Base-by-base conservation (phyloP, 1,140 invertebrate genomes). In the Apis laboriosa region DNA sequence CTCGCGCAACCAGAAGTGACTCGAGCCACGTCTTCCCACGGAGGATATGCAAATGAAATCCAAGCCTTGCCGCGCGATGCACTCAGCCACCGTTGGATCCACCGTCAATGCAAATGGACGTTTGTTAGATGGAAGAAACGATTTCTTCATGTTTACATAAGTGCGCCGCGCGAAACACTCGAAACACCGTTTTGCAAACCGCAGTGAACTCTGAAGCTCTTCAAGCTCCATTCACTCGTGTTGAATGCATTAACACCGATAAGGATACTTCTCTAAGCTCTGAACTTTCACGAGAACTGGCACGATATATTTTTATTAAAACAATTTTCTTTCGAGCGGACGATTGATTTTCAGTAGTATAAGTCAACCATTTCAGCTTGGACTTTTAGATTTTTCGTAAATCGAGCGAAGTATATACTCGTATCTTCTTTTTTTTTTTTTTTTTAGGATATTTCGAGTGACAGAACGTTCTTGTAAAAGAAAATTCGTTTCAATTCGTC, bases 21-120 rank as follows among this genome's bases (percentile, higher is more conserved):
- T 71, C 17, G 75, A 72, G 34, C 53, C 67, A 13, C 55, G 74
- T 79, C 76, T 72, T 79, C 81, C 43, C 58, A 24, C 67, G 64
- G 24, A 83, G 76, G 60, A 79, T 79, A 83, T 83, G 81, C 76
- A 83, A 83, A 83, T 83, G 70, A 83, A 56, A 83, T 83, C 76
- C 67, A 77, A 71, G 66, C 67, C 51, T 64, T 53, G 24, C 34
- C 34, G 34, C 64, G 56, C 53, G 56, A 68, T 82, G 80, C 80
- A 82, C 74, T 68, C 56, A 77, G 80, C 80, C 53, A 19, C 73
- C 21, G 63, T 77, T 76, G 63, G 61, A 68, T 21, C 34, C 55
- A 53, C 55, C 56, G 49, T 68, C 80, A 55, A 82, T 82, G 80
- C 74, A 82, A 82, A 82, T 77, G 80, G 74, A 53, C 55, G 73